These are phyloP conservation scores for Julus scanicus DNA, from an alignment of 2,888 invertebrate species.

Conservation along the genomic window DNA sequence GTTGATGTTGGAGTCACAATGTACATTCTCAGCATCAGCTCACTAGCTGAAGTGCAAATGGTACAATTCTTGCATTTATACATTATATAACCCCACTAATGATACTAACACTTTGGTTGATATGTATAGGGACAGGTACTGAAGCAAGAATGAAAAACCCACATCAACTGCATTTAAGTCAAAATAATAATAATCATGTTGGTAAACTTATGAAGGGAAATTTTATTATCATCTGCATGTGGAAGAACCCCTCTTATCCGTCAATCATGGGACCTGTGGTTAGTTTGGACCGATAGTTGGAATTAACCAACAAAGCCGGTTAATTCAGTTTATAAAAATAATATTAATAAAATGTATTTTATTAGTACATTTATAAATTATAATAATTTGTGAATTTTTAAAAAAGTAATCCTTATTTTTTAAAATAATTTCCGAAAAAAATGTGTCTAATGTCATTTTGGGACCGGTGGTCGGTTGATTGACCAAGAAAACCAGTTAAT, in stretches of 20 bases:
- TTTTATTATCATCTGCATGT: not conserved
- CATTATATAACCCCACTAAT: slow-evolving; percentile 25
- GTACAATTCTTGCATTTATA: slow-evolving; percentile 69
- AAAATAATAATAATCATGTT: not conserved
- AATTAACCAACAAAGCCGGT: too few species aligned
- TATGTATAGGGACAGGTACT: not conserved
- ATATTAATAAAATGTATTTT: too few species aligned
- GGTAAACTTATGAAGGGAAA: not conserved
- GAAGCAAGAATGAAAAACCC: not conserved
- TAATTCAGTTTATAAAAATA: too few species aligned
- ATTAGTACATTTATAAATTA: too few species aligned
- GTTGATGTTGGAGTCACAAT: slow-evolving; percentile 98
- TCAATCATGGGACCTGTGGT: too few species aligned
- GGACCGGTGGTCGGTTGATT: too few species aligned
- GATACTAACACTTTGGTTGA: slow-evolving; percentile 13
- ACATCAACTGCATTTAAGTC: not conserved
- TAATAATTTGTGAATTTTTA: too few species aligned
- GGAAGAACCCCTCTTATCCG: not conserved
- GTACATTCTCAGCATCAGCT: slow-evolving; percentile 98
- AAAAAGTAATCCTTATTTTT: too few species aligned
- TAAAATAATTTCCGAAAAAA: too few species aligned
- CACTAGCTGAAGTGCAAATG: slow-evolving; percentile 98
- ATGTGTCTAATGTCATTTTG: too few species aligned
- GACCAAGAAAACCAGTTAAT: too few species aligned
- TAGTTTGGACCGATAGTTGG: too few species aligned